These are phyloP conservation scores for Lathronympha strigana DNA, from an alignment of 2,888 invertebrate genomes.

Conservation along the genomic window DNA sequence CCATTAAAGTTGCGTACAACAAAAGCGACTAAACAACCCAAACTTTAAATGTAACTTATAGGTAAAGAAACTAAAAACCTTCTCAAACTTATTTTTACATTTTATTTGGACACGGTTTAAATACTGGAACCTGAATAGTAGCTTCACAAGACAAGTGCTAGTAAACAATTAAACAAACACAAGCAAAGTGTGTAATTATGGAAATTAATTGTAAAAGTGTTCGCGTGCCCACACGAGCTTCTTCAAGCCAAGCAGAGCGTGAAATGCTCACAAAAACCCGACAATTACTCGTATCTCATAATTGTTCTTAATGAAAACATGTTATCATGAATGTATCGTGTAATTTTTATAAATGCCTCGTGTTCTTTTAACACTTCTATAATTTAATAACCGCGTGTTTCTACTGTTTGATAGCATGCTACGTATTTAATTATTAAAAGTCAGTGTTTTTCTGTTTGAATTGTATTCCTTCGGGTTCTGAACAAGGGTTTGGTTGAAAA, in stretches of 20 bases:
- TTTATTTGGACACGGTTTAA: background rate
- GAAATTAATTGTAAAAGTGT: slow-evolving; percentile 35
- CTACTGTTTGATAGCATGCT: slow-evolving; percentile 45
- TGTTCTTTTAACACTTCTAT: slow-evolving; percentile 57
- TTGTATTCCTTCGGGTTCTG: slow-evolving; percentile 15
- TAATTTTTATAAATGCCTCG: slow-evolving; percentile 55
- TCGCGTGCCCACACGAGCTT: slow-evolving; percentile 39
- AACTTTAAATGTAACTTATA: slow-evolving; percentile 19
- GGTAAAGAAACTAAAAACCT: background rate
- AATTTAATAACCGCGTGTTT: slow-evolving; percentile 54
- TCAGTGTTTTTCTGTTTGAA: slow-evolving; percentile 35
- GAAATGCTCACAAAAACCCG: slow-evolving; percentile 67
- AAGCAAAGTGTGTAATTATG: slow-evolving; percentile 29
- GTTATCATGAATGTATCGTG: slow-evolving; percentile 48
- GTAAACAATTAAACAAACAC: slow-evolving; percentile 4
- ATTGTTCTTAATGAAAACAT: slow-evolving; percentile 38
- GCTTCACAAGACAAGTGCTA: slow-evolving; percentile 1
- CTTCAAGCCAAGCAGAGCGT: slow-evolving; percentile 60
- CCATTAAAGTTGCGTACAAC: slow-evolving; percentile 45
- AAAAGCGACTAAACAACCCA: slow-evolving; percentile 32
- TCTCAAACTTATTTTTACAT: background rate
- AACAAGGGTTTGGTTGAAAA: slow-evolving; percentile 40
- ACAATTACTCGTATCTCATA: slow-evolving; percentile 54
- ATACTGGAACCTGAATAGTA: background rate
- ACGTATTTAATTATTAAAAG: slow-evolving; percentile 33